Conservation (phyloP, 1,140 invertebrate genomes). For the Hyposmocoma kahamanoa region DNA sequence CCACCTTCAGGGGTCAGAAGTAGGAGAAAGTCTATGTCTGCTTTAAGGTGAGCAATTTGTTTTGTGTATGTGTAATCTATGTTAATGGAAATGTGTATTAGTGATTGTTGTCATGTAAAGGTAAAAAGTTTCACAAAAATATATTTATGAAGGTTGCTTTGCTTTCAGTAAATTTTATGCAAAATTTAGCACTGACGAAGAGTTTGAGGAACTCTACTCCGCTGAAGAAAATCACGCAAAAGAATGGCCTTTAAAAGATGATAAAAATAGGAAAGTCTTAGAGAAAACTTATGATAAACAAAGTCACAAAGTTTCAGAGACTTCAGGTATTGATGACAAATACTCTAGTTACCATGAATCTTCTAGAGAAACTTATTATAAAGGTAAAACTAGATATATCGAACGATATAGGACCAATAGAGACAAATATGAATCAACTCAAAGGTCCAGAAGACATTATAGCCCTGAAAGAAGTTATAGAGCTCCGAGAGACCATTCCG, state of each 20-base stretch:
- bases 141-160: not conserved
- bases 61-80: not conserved
- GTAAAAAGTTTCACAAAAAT: not conserved
- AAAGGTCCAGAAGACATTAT: constrained; percentile 20
- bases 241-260: not conserved
- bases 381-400: constrained; percentile 22
- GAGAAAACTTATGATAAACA: constrained; percentile 3
- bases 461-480: constrained; percentile 28
- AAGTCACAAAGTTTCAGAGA: constrained; percentile 19
- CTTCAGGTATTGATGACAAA: constrained; percentile 21
- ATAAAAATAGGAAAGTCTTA: not conserved
- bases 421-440: constrained; percentile 26
- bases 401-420: constrained; percentile 17
- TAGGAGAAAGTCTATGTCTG: constrained; percentile 42
- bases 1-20: constrained; percentile 24
- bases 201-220: constrained; percentile 18
- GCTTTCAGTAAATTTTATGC: constrained; percentile 20
- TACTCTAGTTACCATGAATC: constrained; percentile 13
- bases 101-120: not conserved
- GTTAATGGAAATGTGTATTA: not conserved
- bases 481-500: constrained; percentile 14
- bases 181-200: constrained; percentile 46
- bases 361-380: constrained; percentile 15
- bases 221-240: constrained; percentile 4
- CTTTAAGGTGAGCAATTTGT: constrained; percentile 22